A percentile compares a stretch with the other conserved stretches of the same genome.
Evolutionary conservation across 2,113 vertebrate genomes (phyloP).

Genomic region (Piprites chloris): DNA sequence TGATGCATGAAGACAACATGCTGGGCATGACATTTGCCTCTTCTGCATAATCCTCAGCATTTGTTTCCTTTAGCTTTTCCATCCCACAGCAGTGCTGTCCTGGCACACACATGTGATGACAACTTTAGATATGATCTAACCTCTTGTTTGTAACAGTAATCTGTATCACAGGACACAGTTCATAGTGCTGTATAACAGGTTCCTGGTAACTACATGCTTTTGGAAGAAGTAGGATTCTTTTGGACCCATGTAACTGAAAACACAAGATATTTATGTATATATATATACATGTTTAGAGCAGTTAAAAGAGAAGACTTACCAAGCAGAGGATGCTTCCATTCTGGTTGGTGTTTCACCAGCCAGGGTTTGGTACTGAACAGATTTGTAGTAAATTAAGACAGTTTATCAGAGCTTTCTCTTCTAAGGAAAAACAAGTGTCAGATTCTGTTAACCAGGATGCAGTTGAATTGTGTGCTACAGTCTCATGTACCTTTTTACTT

Average conservation of each 20-base stretch:
- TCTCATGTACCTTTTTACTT: not conserved
- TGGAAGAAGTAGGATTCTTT: not conserved
- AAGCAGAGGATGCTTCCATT: not conserved
- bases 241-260: not conserved
- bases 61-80: not conserved
- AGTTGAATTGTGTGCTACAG: not conserved
- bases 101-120: not conserved
- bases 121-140: too few relatives aligned
- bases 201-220: not conserved
- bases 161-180: not conserved
- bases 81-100: not conserved
- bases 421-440: not conserved
- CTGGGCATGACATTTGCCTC: not conserved
- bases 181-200: not conserved
- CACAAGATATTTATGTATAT: fast-evolving
- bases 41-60: not conserved
- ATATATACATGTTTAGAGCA: not conserved
- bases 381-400: not conserved
- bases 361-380: not conserved
- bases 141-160: not conserved
- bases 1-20: fast-evolving
- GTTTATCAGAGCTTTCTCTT: not conserved
- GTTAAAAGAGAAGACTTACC: not conserved
- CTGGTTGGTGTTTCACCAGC: not conserved
- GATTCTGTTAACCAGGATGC: not conserved